These are phyloP conservation scores for Galleria mellonella DNA, from an alignment of 1,140 invertebrate genomes.

Conservation along the genomic window DNA sequence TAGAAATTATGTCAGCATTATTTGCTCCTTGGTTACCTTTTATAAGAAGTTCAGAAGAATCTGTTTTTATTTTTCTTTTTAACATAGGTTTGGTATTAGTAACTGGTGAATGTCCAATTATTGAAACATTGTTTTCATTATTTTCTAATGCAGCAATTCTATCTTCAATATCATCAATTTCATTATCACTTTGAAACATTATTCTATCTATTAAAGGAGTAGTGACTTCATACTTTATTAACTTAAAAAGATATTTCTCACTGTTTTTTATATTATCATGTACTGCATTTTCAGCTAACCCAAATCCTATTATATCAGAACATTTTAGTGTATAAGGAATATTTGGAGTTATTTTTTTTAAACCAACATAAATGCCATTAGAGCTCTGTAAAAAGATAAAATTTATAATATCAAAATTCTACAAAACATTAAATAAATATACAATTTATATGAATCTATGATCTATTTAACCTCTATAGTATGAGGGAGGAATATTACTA, in stretches of 20 bases:
- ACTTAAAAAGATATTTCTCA: slow-evolving; percentile 58
- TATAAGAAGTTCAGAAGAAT: too few species aligned
- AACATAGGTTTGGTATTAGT: slow-evolving; percentile 10
- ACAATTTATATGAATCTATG: too few species aligned
- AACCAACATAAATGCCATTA: slow-evolving; percentile 57
- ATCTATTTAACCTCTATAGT: too few species aligned
- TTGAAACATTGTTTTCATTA: neutral
- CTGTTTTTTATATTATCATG: slow-evolving; percentile 33
- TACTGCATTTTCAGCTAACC: slow-evolving; percentile 39
- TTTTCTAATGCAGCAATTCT: slow-evolving; percentile 16
- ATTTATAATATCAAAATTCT: neutral
- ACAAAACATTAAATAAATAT: too few species aligned
- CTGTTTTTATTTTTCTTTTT: slow-evolving; percentile 26
- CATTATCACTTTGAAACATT: slow-evolving; percentile 38
- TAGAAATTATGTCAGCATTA: slow-evolving; percentile 6
- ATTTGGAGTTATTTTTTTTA: slow-evolving; percentile 41
- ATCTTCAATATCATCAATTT: slow-evolving; percentile 25
- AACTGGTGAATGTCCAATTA: neutral
- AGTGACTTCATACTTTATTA: slow-evolving; percentile 24
- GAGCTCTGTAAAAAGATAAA: slow-evolving; percentile 44
- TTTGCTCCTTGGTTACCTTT: slow-evolving; percentile 5
- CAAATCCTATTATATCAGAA: slow-evolving; percentile 49
- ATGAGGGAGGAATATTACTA: too few species aligned
- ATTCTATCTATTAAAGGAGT: slow-evolving; percentile 29
- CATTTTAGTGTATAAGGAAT: slow-evolving; percentile 33